Conservation (phyloP, 2,888 invertebrate genomes). For the Heliothis peltigera region DNA sequence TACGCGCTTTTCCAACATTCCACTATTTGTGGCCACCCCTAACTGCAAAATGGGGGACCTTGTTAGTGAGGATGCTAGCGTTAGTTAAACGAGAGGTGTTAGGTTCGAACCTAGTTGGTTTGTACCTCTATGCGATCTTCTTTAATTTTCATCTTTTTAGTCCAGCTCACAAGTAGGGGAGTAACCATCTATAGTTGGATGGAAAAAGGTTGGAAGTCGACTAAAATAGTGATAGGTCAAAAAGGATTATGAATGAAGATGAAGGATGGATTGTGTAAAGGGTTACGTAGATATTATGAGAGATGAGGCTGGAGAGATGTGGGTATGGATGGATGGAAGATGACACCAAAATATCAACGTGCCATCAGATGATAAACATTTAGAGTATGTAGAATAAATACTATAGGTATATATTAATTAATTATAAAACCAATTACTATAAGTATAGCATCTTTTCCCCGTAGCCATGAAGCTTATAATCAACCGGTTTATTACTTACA, state of each 20-base stretch:
- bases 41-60: slow-evolving; percentile 6
- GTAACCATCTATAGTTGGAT: background rate
- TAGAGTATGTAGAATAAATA: too few relatives aligned
- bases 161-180: too few relatives aligned
- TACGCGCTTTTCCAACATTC: slow-evolving; percentile 23
- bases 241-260: background rate
- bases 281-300: background rate
- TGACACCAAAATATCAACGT: background rate
- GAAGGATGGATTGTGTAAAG: background rate
- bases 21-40: slow-evolving; percentile 27
- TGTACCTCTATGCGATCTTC: too few relatives aligned
- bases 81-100: background rate
- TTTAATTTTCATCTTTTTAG: too few relatives aligned
- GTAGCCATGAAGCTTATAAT: too few relatives aligned
- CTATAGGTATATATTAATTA: too few relatives aligned
- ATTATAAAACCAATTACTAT: too few relatives aligned
- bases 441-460: too few relatives aligned
- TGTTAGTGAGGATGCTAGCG: background rate
- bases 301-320: background rate
- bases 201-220: background rate
- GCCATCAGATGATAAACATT: too few relatives aligned
- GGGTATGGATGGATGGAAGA: background rate
- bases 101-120: too few relatives aligned
- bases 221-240: background rate
- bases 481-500: too few relatives aligned